Base-by-base conservation (phyloP, 2,888 invertebrate genomes). In the Molanna angustata region DNA sequence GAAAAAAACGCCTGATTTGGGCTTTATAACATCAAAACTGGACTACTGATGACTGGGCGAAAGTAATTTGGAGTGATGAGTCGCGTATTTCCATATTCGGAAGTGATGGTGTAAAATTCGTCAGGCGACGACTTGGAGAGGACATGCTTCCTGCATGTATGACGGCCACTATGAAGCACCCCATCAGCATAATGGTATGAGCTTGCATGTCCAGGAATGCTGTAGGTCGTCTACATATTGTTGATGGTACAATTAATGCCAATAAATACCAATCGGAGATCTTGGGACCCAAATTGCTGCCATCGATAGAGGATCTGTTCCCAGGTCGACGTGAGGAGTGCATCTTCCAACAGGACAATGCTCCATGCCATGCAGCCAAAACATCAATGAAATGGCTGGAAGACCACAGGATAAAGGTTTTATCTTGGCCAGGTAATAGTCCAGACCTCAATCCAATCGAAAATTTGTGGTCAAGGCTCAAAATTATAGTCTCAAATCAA, bases 361-460 rank as follows among this genome's bases (percentile, higher is more conserved):
- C 45, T 4, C 33, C 33, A 18, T 45, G 45, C n/a, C 19, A 33
- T 4, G 7, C 13, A 4, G 6, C 1, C 4, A 42, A 42, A 21
- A n/a, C n/a, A n/a, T n/a, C n/a, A n/a, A n/a, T n/a, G n/a, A n/a
- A n/a, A n/a, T n/a, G n/a, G n/a, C n/a, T n/a, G n/a, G 9, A 22
- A 6, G 9, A 22, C 42, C 20, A 51, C n/a, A 2, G 20, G 4
- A 32, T 62, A 1, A 14, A 40, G 1, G 33, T 56, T 0, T 39
- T 61, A 6, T 35, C 51, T 17, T 60, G 55, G 50, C 60, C 62
- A 3, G 43, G 61, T 13, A 49, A 59, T n/a, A 60, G 59, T 1
- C 54, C 61, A 3, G 61, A 63, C 40, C 44, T 61, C 2, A 64
- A 62, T 45, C 54, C 58, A 1, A 61, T 61, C 2, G 61, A 62